Percentiles rank a stretch among this genome's conserved stretches.
Conservation (phyloP, 2,113 vertebrate genomes). For the Cololabis saira region DNA sequence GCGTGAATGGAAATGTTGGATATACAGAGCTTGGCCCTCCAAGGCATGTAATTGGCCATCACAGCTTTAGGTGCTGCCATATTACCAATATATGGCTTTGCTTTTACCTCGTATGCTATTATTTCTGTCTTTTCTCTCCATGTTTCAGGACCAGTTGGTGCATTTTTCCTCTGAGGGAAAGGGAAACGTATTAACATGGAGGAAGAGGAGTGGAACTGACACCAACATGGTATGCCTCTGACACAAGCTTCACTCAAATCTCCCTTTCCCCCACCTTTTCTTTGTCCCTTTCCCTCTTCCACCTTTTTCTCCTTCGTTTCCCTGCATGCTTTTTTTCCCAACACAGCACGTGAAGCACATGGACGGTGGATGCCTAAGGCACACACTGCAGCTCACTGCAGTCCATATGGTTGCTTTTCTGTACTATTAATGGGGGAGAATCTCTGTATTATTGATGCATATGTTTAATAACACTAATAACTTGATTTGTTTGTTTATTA, state of each 20-base stretch:
- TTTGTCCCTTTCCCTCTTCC: slow-evolving; percentile 16
- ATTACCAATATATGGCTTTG: slow-evolving; percentile 33
- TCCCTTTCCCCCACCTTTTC: slow-evolving; percentile 29
- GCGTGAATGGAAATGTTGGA: slow-evolving; percentile 27
- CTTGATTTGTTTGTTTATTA: slow-evolving; percentile 33
- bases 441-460: slow-evolving; percentile 15
- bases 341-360: slow-evolving; percentile 43
- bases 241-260: slow-evolving; percentile 64
- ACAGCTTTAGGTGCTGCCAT: slow-evolving; percentile 20
- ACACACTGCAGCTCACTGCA: slow-evolving; percentile 23
- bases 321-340: slow-evolving; percentile 20
- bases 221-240: slow-evolving; percentile 58
- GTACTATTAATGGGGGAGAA: slow-evolving; percentile 12
- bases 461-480: slow-evolving; percentile 15
- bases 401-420: slow-evolving; percentile 33
- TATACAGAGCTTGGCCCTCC: slow-evolving; percentile 18
- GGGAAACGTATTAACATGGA: slow-evolving; percentile 69
- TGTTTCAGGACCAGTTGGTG: slow-evolving; percentile 46
- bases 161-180: slow-evolving; percentile 42
- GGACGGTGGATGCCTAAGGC: slow-evolving; percentile 33
- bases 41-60: slow-evolving; percentile 47
- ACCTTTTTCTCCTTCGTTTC: slow-evolving; percentile 8
- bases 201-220: slow-evolving; percentile 73
- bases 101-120: slow-evolving; percentile 42
- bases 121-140: slow-evolving; percentile 17